Base-by-base conservation (phyloP, 2,797 vertebrate species). In the Scleropages formosus region DNA sequence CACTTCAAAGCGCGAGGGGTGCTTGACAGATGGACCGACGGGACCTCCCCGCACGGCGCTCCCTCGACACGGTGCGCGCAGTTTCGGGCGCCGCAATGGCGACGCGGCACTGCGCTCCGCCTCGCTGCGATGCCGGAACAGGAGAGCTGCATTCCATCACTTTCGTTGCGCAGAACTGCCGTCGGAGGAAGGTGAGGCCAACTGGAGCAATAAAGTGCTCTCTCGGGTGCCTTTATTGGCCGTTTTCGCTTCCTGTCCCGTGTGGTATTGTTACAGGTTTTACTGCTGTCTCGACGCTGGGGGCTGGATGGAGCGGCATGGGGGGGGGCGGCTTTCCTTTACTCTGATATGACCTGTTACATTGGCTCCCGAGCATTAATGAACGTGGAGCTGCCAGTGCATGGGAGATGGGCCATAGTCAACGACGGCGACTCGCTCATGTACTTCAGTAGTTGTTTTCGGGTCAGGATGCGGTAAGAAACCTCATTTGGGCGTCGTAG, bases 221-320 rank as follows among this genome's bases (percentile, higher is more conserved):
- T 12, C 12, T 12, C 56, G 53, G 12, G 12, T 53, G 18, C 11
- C 12, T 56, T 12, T 13, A 18, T 3, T 18, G 11, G 18, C 56
- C 56, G 53, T 10, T 12, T 71, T 56, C 49, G 10, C 69, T 56
- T 71, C 22, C 49, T 71, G 69, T 27, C 16, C 71, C 31, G 3
- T 71, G 24, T 58, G 51, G 49, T 20, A 56, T 71, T 69, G 51
- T 47, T 53, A 49, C 46, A 46, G 47, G 27, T 69, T 53, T 69
- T 53, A 69, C 51, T 69, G 67, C 47, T 24, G 47, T 24, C 67
- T 9, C 46, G 47, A 51, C 66, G 18, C 47, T 7, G 1, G 44
- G 22, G n/a, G 24, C 46, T 22, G 26, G 53, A n/a, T 18, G 4
- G 18, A n/a, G n/a, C 39, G 6, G 31, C 31, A 11, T 63, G 66